These are phyloP conservation scores for Nixonia krombeini DNA, from an alignment of 1,140 invertebrate species.

Conservation along the genomic window DNA sequence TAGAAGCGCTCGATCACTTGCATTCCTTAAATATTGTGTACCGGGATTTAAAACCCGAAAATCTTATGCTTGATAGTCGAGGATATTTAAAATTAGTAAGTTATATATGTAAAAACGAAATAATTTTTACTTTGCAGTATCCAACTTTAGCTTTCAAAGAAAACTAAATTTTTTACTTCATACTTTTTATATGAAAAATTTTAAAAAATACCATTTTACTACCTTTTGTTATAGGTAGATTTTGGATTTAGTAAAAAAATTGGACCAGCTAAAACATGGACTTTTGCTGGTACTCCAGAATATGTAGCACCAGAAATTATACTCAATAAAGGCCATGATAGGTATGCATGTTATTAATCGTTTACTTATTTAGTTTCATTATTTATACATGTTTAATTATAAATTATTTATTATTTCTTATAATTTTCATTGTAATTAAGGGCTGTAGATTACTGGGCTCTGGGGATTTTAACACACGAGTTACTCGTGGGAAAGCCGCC, in stretches of 20 bases:
- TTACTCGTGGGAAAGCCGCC: slow-evolving; percentile 94
- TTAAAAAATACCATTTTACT: not conserved
- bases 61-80: slow-evolving; percentile 86
- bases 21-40: slow-evolving; percentile 91
- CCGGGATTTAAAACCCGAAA: slow-evolving; percentile 96
- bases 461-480: slow-evolving; percentile 94
- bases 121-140: not conserved
- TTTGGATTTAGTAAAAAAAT: slow-evolving; percentile 98
- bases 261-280: slow-evolving; percentile 89
- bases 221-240: slow-evolving; percentile 79
- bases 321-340: slow-evolving; percentile 91
- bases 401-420: not conserved
- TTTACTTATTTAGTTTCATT: not conserved
- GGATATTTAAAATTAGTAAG: slow-evolving; percentile 93
- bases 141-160: not conserved
- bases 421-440: slow-evolving; percentile 57
- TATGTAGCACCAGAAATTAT: slow-evolving; percentile 96
- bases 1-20: slow-evolving; percentile 92
- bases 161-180: not conserved
- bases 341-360: slow-evolving; percentile 51
- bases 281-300: slow-evolving; percentile 96
- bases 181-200: slow-evolving; percentile 19
- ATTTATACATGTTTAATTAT: slow-evolving; percentile 1
- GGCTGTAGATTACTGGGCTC: slow-evolving; percentile 95
- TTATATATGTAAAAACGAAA: slow-evolving; percentile 4